Base-by-base conservation (phyloP, 2,113 vertebrate species). In the Xyliphius kryptos region DNA sequence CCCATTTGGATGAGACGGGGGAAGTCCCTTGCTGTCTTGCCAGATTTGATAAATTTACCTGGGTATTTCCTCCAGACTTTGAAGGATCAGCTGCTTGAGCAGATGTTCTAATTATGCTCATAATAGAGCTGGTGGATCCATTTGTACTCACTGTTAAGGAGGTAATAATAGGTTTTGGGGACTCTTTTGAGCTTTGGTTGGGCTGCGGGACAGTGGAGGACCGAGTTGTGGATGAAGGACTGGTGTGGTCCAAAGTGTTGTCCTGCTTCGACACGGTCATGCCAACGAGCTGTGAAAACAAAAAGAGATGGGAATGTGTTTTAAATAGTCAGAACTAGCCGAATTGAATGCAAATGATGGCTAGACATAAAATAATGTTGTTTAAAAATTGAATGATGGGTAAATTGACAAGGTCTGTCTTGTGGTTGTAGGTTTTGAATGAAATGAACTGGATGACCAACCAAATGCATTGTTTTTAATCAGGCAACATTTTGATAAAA, bases 1-100 rank as follows among this genome's bases (percentile, higher is more conserved):
- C 57, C 86, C 86, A 89, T 1, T 47, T 41, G 1, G 72, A 66
- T 2, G 15, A 9, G 3, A 5, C 41, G 2, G 38, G 40, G 40
- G 40, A 7, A 3, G 40, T 5, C 43, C 14, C 43, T n/a, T 13
- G 2, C 43, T 8, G 14, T 37, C 9, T 44, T 12, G n/a, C 38
- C 19, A n/a, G n/a, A n/a, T n/a, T n/a, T n/a, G n/a, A n/a, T n/a
- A 32, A 32, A 32, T 32, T 32, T 32, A 32, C 26, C 26, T 32
- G 26, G 26, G 26, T 32, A 5, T 5, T 32, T 32, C 26, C 26
- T 32, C 26, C 2, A 32, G 26, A 32, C 26, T 32, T 3, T 32
- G 26, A 32, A 32, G 26, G 1, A 3, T 1, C 26, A 32, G 26
- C 26, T 32, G 26, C 7, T 5, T 6, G 4, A 32, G 26, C 26